Percentiles rank a stretch among this genome's conserved stretches.
Evolutionary conservation across 1,140 invertebrate species (phyloP).

Genomic region (Belonocnema kinseyi): DNA sequence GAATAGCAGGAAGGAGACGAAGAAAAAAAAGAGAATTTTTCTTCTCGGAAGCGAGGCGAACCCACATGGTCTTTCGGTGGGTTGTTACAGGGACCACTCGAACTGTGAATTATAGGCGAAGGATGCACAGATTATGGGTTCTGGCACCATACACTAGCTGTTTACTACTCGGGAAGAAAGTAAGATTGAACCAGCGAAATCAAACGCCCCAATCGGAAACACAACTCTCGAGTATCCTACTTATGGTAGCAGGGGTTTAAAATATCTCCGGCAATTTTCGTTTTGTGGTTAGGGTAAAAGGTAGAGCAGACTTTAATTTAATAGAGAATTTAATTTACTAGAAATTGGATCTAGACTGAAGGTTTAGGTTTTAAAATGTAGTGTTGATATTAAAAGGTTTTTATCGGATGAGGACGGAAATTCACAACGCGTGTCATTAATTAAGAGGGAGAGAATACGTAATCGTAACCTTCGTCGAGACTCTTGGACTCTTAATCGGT

Average conservation of each 20-base stretch:
- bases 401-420: slow-evolving; percentile 5
- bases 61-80: slow-evolving; percentile 50
- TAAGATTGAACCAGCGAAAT: slow-evolving; percentile 9
- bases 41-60: slow-evolving; percentile 50
- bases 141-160: slow-evolving; percentile 25
- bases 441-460: slow-evolving; percentile 42
- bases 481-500: slow-evolving; percentile 53
- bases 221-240: slow-evolving; percentile 2
- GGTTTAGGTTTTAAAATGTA: too few species aligned
- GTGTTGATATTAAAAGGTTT: background rate
- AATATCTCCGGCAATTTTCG: slow-evolving; percentile 17
- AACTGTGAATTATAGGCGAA: slow-evolving; percentile 44
- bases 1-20: slow-evolving; percentile 44
- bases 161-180: slow-evolving; percentile 23
- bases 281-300: slow-evolving; percentile 9
- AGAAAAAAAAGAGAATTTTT: slow-evolving; percentile 45
- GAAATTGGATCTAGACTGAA: background rate
- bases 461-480: slow-evolving; percentile 55
- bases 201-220: slow-evolving; percentile 29
- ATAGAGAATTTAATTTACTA: background rate
- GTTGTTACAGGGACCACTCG: slow-evolving; percentile 32
- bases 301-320: slow-evolving; percentile 12
- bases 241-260: slow-evolving; percentile 22
- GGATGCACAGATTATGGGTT: slow-evolving; percentile 49
- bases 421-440: slow-evolving; percentile 31